phyloP scores from a whole-genome alignment of 2,888 invertebrate species.

The Linhomoeus sp. region DNA sequence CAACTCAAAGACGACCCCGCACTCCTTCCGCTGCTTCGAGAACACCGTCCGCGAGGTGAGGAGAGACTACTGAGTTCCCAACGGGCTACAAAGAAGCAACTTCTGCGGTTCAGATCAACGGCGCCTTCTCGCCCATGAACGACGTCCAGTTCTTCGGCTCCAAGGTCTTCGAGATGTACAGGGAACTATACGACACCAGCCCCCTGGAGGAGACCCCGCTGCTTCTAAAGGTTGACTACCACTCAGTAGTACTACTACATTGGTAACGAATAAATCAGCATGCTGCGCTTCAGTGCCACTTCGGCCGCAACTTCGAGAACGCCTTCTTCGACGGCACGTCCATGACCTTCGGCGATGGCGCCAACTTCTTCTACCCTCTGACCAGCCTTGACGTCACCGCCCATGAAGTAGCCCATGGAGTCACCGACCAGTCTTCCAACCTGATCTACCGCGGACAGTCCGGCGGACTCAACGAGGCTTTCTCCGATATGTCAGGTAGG shows the following conservation, averaged over 20 bases:
- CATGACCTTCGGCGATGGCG: too few relatives aligned
- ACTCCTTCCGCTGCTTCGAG: too few relatives aligned
- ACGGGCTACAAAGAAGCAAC: too few relatives aligned
- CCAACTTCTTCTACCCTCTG: too few relatives aligned
- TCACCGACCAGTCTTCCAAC: not conserved
- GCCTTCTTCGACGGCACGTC: not conserved
- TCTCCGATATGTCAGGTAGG: not conserved
- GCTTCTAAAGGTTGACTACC: not conserved
- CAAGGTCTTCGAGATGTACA: not conserved
- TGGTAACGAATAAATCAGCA: too few relatives aligned
- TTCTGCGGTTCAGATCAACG: not conserved
- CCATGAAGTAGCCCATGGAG: not conserved
- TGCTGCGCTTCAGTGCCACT: too few relatives aligned
- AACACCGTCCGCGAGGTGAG: too few relatives aligned
- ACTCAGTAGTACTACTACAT: too few relatives aligned
- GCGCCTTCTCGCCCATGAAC: not conserved
- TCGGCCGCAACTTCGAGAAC: not conserved
- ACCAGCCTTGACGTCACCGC: too few relatives aligned
- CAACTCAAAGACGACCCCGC: too few relatives aligned
- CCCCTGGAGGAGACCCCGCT: not conserved
- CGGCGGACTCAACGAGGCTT: not conserved
- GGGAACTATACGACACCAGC: not conserved
- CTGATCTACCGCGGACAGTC: not conserved
- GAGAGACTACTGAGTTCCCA: too few relatives aligned
- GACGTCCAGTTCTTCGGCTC: not conserved